These are phyloP conservation scores for Drosophila mulleri DNA, from an alignment of 2,888 invertebrate species.

Conservation along the genomic window DNA sequence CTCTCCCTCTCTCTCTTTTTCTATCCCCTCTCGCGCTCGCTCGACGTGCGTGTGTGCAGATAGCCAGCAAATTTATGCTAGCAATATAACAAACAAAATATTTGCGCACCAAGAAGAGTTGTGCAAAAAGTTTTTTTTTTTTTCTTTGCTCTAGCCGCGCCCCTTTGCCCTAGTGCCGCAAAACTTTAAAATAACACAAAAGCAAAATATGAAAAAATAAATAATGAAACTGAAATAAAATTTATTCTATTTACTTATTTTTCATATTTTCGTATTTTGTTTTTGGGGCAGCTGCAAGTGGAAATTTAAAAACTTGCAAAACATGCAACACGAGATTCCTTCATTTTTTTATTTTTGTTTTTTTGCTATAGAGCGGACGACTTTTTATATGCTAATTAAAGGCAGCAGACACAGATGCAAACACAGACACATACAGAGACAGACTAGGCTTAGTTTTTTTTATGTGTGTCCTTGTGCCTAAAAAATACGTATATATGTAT, in stretches of 20 bases:
- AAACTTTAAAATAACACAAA: constrained; percentile 74
- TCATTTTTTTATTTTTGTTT: constrained; percentile 6
- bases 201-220: constrained; percentile 42
- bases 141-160: background rate
- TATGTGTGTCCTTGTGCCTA: constrained; percentile 55
- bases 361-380: background rate
- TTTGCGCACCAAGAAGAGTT: constrained; percentile 69
- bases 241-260: constrained; percentile 17
- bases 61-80: constrained; percentile 77
- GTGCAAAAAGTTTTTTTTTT: constrained; percentile 57
- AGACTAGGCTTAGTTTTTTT: constrained; percentile 14
- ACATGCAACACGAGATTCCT: constrained; percentile 27
- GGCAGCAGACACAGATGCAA: constrained; percentile 41
- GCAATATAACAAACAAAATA: constrained; percentile 78
- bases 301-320: constrained; percentile 37
- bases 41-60: constrained; percentile 57
- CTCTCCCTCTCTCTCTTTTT: constrained; percentile 15
- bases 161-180: constrained; percentile 14
- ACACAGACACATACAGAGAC: constrained; percentile 20
- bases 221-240: constrained; percentile 40
- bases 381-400: constrained; percentile 60
- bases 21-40: constrained; percentile 20
- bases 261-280: constrained; percentile 5
- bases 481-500: constrained; percentile 26
- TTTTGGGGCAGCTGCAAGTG: constrained; percentile 21